Base-by-base conservation (phyloP, 2,797 vertebrate genomes). In the Lycodopsis pacificus region DNA sequence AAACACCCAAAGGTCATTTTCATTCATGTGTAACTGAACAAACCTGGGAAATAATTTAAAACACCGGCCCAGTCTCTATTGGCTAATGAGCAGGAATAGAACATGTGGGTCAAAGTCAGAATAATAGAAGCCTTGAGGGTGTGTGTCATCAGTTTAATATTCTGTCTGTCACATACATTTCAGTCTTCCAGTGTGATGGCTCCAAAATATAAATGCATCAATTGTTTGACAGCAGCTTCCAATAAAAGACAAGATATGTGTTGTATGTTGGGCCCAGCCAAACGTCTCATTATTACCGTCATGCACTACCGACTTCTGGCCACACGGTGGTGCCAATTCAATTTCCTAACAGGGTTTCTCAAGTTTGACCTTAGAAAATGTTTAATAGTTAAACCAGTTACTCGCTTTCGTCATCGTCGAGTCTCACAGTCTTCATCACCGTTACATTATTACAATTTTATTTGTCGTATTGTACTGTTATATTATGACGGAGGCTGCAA, bases 141-240 rank as follows among this genome's bases (percentile, higher is more conserved):
- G 34, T 73, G 34, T 83, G 72, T 72, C 15, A 73, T 65, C 9
- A 56, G 56, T 80, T 77, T 81, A 73, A 71, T 82, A 54, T 53
- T 46, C 27, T 40, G 9, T 1, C 6, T 14, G 14, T 17, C 36
- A 58, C 5, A 11, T 22, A 69, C 14, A 30, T 38, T 67, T 65
- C 19, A 9, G 20, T 64, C 44, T 57, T 59, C n/a, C 2, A n/a
- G 34, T 25, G 19, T 12, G 13, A 51, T 20, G 2, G 40, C 30
- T 51, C 19, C 44, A 22, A 65, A 76, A 59, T 51, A 8, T 32
- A 48, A 71, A 63, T 12, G 34, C 44, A 71, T 53, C 0, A 34
- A 66, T 14, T 27, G 15, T 11, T 36, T 1, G 0, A 57, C 1
- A 27, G 6, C 46, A 63, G 20, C 11, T 64, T 1, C 3, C 40